phyloP scores from a whole-genome alignment of 2,888 invertebrate genomes.

The Xestobium rufovillosum region DNA sequence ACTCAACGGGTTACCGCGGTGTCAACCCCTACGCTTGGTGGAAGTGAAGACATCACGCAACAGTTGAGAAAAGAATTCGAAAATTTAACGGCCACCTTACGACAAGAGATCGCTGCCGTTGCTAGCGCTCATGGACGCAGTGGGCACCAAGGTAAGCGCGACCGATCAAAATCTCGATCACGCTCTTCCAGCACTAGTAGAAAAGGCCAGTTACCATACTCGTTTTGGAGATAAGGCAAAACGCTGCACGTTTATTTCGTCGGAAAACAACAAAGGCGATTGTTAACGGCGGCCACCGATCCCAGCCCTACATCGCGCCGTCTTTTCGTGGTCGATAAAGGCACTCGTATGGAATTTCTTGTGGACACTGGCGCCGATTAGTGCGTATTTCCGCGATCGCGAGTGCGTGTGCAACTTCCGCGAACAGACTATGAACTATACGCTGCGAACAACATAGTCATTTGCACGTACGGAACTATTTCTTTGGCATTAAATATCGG shows the following conservation, averaged over 20 bases:
- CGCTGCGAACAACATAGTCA: constrained; percentile 32
- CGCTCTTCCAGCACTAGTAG: too few relatives aligned
- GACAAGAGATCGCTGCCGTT: too few relatives aligned
- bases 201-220: constrained; percentile 17
- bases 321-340: constrained; percentile 25
- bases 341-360: constrained; percentile 22
- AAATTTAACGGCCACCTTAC: too few relatives aligned
- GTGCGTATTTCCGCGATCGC: constrained; percentile 22
- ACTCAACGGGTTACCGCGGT: not conserved
- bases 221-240: constrained; percentile 14
- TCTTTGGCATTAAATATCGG: too few relatives aligned
- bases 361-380: constrained; percentile 20
- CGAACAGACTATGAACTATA: constrained; percentile 26
- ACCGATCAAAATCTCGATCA: too few relatives aligned
- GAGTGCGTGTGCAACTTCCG: constrained; percentile 18
- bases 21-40: not conserved
- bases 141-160: too few relatives aligned
- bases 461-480: constrained; percentile 32
- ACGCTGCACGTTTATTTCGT: constrained; percentile 16
- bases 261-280: constrained; percentile 19
- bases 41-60: not conserved
- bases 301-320: constrained; percentile 23
- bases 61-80: not conserved
- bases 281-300: too few relatives aligned
- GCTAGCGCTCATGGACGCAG: too few relatives aligned